Evolutionary conservation across 1,140 invertebrate species (phyloP), one percentile per base, ranked within the genome.

Genomic region (Magallana gigas): DNA sequence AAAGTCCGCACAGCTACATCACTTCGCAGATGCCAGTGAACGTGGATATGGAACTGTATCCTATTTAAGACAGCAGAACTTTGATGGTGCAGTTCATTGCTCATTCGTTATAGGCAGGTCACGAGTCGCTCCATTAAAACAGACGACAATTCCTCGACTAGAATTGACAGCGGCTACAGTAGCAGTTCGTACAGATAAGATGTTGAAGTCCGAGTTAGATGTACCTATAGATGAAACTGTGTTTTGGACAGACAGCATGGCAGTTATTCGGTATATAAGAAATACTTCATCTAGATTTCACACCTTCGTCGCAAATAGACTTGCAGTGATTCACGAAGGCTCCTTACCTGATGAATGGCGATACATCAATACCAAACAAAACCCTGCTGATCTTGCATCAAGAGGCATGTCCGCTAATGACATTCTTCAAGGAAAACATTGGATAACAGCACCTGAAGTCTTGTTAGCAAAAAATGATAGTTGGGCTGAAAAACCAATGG

Each of bases 21-120:
- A 90, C 16, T 92, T 93, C 84, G 81, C 84, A 18, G 93, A 94
- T 84, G 92, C 92, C 0, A 91, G 90, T 57, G 89, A 92, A 36
- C 12, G 36, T 18, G 92, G 91, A 0, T 93, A 90, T 86, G 88
- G 89, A 83, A 88, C 91, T 3, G 92, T 90, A 5, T 89, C 88
- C 1, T 93, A 93, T 62, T 76, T 93, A 5, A 76, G 93, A 62
- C 12, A 88, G 5, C 58, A 86, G 36, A 84, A 85, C 60, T 9
- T 36, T 3, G 36, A 85, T 11, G 84, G 83, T 11, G 12, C 60
- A 2, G 86, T 90, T n/a, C 80, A 87, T 16, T 89, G 89, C 9
- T 60, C 80, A 87, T 93, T 59, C 92, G 93, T 83, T 84, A 91
- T 71, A 85, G 94, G 60, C 83, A 93, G 92, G 62, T 71, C 88